Evolutionary conservation across 2,113 vertebrate genomes (phyloP).

Genomic region (Sorex araneus): DNA sequence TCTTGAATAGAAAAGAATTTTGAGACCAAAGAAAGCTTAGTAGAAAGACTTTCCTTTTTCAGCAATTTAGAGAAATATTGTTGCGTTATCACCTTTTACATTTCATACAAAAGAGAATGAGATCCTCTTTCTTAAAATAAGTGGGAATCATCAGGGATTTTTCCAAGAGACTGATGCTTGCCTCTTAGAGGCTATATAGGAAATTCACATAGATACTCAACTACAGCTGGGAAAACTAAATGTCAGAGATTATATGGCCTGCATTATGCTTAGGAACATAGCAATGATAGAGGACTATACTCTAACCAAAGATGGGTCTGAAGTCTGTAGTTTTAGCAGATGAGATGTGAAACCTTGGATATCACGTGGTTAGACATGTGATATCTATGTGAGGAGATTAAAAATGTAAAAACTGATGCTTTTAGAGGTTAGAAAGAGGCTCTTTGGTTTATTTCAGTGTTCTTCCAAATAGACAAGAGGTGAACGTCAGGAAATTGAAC

Average conservation of each 20-base stretch:
- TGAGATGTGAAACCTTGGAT: not conserved
- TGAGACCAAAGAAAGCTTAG: not conserved
- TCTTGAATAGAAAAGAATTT: not conserved
- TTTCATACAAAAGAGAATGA: not conserved
- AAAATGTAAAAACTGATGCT: too few relatives aligned
- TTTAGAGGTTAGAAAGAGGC: not conserved
- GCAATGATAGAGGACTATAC: not conserved
- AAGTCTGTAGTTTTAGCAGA: not conserved
- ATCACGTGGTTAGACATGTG: too few relatives aligned
- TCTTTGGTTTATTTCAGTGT: slow-evolving; percentile 7
- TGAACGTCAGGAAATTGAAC: not conserved
- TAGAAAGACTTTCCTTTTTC: not conserved
- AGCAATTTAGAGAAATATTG: not conserved
- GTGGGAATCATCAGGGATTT: not conserved
- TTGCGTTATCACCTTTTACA: not conserved
- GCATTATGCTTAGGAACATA: not conserved
- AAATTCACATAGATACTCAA: not conserved
- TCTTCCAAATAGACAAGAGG: not conserved
- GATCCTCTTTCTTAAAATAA: not conserved
- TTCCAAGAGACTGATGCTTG: not conserved
- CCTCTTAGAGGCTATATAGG: not conserved
- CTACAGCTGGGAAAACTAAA: not conserved
- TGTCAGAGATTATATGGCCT: not conserved
- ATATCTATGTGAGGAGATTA: too few relatives aligned
- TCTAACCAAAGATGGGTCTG: not conserved